A percentile compares a stretch with the other conserved stretches of the same genome.
Conservation (phyloP, 2,888 invertebrate genomes). For the Tachina lurida region DNA sequence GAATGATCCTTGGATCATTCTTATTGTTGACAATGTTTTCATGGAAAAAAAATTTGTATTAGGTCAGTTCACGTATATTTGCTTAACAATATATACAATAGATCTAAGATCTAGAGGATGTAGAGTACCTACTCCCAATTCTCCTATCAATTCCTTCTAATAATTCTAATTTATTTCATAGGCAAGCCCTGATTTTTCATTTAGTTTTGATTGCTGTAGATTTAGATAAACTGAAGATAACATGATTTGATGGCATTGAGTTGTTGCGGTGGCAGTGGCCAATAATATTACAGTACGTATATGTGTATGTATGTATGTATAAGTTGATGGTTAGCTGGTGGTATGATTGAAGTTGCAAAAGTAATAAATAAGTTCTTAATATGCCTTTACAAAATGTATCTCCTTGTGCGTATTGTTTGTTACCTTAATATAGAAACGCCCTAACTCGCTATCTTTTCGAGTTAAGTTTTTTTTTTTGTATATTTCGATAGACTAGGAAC, state of each 20-base stretch:
- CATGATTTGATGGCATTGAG: constrained; percentile 36
- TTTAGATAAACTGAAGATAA: constrained; percentile 17
- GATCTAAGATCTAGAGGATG: no score
- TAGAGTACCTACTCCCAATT: not conserved
- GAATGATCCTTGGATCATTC: no score
- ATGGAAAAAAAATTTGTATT: no score
- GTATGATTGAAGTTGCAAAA: constrained; percentile 70
- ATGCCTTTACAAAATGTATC: constrained; percentile 59
- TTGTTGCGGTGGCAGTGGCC: constrained; percentile 30
- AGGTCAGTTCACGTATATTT: no score
- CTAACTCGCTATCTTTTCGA: no score
- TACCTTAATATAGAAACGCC: no score
- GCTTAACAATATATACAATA: no score
- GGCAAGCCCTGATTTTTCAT: constrained; percentile 8
- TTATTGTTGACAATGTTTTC: no score
- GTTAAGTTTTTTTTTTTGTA: no score
- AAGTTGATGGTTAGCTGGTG: constrained; percentile 53
- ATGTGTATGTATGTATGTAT: not conserved
- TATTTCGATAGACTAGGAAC: no score
- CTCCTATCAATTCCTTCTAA: not conserved
- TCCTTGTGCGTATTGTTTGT: not conserved
- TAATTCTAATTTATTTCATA: no score
- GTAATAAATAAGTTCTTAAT: constrained; percentile 72
- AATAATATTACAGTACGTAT: constrained; percentile 9
- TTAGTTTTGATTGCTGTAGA: constrained; percentile 48